Evolutionary conservation across 1,140 invertebrate species (phyloP), one percentile per base, ranked within the genome.

Genomic region (Druon quercuslanigerum): DNA sequence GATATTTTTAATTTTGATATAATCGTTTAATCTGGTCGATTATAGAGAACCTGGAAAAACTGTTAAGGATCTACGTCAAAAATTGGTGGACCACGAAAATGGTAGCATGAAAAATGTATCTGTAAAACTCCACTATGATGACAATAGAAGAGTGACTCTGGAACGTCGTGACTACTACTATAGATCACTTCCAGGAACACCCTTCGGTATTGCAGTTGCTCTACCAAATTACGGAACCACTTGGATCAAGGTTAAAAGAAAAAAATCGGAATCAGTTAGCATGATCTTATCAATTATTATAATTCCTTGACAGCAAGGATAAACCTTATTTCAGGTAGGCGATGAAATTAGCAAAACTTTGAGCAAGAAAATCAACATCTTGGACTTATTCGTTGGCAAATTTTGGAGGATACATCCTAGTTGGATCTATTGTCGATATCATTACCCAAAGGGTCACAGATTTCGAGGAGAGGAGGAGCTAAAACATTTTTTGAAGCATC

Each of bases 361-460:
- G 54, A 92, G 94, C 75, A 92, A 92, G 74, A 94, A 94, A 13
- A 91, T 94, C n/a, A 94, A 94, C 83, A 93, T 95, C 51, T 93
- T 93, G 2, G 93, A 94, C 17, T 96, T 94, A 81, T 95, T 95
- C 76, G 88, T 92, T 70, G 94, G 94, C 5, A 91, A 93, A 33
- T 95, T 95, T 85, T 98, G 96, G 95, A 95, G 94, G 86, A 93
- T 98, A 17, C 96, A 98, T 92, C 96, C 96, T 0, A 94, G 96
- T 82, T 98, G 97, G 96, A 94, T 95, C 0, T 98, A 97, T 85
- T 97, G 97, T 89, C 96, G 96, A 82, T 97, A 96, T 89, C 96
- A 97, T 86, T 96, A 96, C 85, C 89, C 95, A 70, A 94, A 95
- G 87, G 94, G 94, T 0, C 94, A 95, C 79, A 93, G 95, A 77